Evolutionary conservation across 2,113 vertebrate species (phyloP).

Genomic region (Acrocephalus arundinaceus): DNA sequence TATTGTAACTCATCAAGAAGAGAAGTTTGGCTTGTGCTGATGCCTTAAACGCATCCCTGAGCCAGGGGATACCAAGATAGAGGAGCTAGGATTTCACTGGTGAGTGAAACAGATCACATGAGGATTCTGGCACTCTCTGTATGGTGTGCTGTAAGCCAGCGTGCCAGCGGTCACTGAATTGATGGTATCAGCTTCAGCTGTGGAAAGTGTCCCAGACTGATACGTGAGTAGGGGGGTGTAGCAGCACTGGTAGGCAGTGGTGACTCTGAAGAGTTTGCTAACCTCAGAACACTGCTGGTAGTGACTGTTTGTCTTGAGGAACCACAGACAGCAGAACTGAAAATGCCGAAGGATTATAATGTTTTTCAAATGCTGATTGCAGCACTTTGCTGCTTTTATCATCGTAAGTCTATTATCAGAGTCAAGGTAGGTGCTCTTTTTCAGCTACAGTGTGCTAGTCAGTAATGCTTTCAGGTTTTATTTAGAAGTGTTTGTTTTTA

Average conservation of each 20-base stretch:
- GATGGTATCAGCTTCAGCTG: slow-evolving; percentile 69
- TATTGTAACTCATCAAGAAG: not conserved
- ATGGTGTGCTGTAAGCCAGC: slow-evolving; percentile 72
- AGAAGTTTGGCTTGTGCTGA: not conserved
- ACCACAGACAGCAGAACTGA: not conserved
- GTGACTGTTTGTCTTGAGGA: not conserved
- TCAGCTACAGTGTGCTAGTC: not conserved
- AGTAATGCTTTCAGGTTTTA: not conserved
- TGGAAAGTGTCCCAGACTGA: slow-evolving; percentile 45
- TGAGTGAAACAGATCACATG: slow-evolving; percentile 80
- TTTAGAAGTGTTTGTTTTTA: not conserved
- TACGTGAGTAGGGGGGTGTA: not conserved
- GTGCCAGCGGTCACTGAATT: slow-evolving; percentile 53
- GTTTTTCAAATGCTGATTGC: slow-evolving; percentile 83
- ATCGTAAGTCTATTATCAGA: slow-evolving; percentile 85
- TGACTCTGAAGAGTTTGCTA: not conserved
- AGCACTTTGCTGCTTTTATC: slow-evolving; percentile 94
- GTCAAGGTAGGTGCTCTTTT: slow-evolving; percentile 83
- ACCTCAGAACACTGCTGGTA: not conserved
- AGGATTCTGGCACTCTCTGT: slow-evolving; percentile 73
- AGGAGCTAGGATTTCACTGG: slow-evolving; percentile 82
- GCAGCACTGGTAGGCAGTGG: not conserved
- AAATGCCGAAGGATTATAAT: slow-evolving; percentile 89
- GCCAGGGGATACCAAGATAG: slow-evolving; percentile 39
- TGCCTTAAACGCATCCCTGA: slow-evolving; percentile 25